Conservation (phyloP, 1,140 invertebrate species). For the Cecropterus lyciades region DNA sequence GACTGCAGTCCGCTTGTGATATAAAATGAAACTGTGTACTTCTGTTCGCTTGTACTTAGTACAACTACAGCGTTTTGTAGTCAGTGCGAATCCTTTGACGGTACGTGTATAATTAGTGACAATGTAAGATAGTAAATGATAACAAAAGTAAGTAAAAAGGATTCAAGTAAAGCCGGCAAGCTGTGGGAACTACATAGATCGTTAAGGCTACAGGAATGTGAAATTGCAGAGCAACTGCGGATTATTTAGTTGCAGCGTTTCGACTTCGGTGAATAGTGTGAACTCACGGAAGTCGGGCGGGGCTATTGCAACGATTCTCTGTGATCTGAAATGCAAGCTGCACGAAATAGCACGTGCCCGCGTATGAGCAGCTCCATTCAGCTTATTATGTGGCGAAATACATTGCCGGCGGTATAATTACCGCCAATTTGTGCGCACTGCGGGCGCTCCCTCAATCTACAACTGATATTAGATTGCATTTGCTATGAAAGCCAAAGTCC, state of each 20-base stretch:
- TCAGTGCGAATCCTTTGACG: too few relatives aligned
- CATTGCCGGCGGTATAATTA: not conserved
- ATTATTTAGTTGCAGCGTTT: not conserved
- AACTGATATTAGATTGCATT: not conserved
- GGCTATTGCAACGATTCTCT: not conserved
- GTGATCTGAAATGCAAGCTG: not conserved
- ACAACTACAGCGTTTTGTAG: too few relatives aligned
- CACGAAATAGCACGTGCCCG: not conserved
- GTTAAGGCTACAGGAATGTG: not conserved
- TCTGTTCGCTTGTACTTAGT: not conserved
- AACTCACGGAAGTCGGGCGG: not conserved
- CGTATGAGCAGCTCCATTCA: not conserved
- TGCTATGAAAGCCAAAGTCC: not conserved
- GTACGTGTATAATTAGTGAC: too few relatives aligned
- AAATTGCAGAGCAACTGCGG: not conserved
- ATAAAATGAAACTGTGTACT: not conserved
- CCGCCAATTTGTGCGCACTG: constrained; percentile 1
- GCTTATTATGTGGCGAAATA: constrained; percentile 1
- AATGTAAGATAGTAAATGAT: too few relatives aligned
- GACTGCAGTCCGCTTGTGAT: not conserved
- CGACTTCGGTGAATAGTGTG: not conserved
- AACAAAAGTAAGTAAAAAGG: too few relatives aligned
- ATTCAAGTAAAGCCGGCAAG: too few relatives aligned
- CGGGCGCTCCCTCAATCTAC: not conserved
- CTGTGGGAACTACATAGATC: too few relatives aligned